Evolutionary conservation across 92 coral and sea anemone species (phyloP).

Genomic region (Scolanthus callimorphus): DNA sequence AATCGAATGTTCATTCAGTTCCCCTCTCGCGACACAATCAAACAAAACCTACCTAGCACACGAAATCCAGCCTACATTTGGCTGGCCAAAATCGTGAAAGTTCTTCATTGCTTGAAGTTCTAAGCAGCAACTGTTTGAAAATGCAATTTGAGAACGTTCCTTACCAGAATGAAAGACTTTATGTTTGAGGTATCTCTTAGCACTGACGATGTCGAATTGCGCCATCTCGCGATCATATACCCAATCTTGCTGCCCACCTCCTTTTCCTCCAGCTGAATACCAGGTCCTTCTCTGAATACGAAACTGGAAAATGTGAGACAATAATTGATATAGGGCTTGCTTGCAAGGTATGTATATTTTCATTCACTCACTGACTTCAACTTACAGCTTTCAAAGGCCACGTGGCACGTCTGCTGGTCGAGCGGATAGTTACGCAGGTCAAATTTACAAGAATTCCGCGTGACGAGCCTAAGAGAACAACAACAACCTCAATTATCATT

Average conservation of each 20-base stretch:
- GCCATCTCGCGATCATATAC: conserved; percentile 96
- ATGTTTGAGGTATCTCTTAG: conserved; percentile 76
- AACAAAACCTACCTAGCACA: too few species aligned
- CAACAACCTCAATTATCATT: too few species aligned
- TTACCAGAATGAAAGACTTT: conserved; percentile 83
- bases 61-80: too few species aligned
- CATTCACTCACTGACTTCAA: too few species aligned
- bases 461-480: conserved; percentile 78
- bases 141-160: neutral
- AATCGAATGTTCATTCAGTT: too few species aligned
- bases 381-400: conserved; percentile 99
- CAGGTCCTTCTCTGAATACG: conserved; percentile 80
- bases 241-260: conserved; percentile 58
- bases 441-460: conserved; percentile 86
- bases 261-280: conserved; percentile 70
- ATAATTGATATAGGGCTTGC: too few species aligned
- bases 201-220: conserved; percentile 84
- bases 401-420: conserved; percentile 83
- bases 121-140: too few species aligned
- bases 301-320: too few species aligned
- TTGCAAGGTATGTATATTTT: too few species aligned
- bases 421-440: conserved; percentile 92
- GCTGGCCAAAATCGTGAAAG: too few species aligned
- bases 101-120: too few species aligned
- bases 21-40: too few species aligned